phyloP scores from a whole-genome alignment of 2,113 vertebrate genomes.

The Kryptolebias marmoratus region DNA sequence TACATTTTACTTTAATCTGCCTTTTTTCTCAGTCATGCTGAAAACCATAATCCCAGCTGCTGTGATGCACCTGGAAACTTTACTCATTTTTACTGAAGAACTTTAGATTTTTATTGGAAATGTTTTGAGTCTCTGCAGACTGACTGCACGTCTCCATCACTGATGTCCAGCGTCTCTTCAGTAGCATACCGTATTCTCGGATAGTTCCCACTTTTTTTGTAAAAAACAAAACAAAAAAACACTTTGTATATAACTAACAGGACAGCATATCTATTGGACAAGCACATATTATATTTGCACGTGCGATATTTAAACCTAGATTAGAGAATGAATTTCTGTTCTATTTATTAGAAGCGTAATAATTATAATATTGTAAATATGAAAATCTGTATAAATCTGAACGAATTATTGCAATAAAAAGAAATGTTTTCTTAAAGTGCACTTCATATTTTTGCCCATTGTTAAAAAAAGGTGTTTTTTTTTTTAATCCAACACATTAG shows the following conservation, averaged over 20 bases:
- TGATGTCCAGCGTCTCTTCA: conserved; percentile 56
- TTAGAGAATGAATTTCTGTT: conserved; percentile 82
- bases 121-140: conserved; percentile 7
- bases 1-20: too few relatives aligned
- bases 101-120: neutral
- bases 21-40: too few relatives aligned
- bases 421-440: conserved; percentile 70
- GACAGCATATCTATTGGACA: conserved; percentile 72
- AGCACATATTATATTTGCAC: conserved; percentile 87
- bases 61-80: too few relatives aligned
- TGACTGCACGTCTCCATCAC: conserved; percentile 43
- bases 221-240: conserved; percentile 1
- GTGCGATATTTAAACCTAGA: conserved; percentile 82
- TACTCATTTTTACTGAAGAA: neutral
- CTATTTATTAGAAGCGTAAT: conserved; percentile 83
- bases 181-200: conserved; percentile 68
- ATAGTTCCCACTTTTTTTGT: conserved; percentile 54
- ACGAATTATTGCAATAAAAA: conserved; percentile 95
- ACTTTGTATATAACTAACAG: conserved; percentile 79
- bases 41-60: too few relatives aligned
- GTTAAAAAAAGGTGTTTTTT: neutral
- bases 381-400: conserved; percentile 90
- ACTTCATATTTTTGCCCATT: neutral
- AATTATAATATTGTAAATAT: conserved; percentile 90
- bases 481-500: too few relatives aligned